Base-by-base conservation (phyloP, 2,888 invertebrate genomes). In the Diarsia brunnea region DNA sequence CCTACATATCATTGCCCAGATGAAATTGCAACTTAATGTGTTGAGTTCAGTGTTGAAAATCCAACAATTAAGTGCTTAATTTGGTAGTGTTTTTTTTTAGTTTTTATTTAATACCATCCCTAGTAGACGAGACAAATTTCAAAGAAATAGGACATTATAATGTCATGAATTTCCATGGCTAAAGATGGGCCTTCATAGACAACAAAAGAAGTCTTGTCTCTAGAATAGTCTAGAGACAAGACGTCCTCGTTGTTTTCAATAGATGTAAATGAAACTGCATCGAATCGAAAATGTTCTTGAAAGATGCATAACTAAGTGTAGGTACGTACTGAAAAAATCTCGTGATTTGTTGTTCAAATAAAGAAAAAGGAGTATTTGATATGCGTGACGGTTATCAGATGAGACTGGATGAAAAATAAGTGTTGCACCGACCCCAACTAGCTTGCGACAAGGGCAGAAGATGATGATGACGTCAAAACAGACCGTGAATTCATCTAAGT, bases 111-210 rank as follows among this genome's bases (percentile, higher is more conserved):
- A 27, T 49, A 2, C 2, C 10, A 8, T 58, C n/a, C n/a, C n/a
- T 5, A 27, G 8, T 19, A 27, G n/a, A 43, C 5, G 27, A 72
- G 27, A 72, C 55, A 16, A 73, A 73, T 31, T 73, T 73, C 45
- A 7, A 73, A 73, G 45, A 73, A 73, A 73, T 45, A n/a, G n/a
- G n/a, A 43, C 12, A 21, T 43, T 47, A 58, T 73, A 45, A 45
- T 47, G 43, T 43, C 43, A 53, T 43, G 27, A 19, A 53, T 14
- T 27, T 19, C 14, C n/a, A 72, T 27, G 19, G 5, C n/a, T 43
- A 3, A 63, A 43, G n/a, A 38, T 14, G 38, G 14, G 11, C 72
- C 72, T 72, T 53, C 49, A 38, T 31, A 55, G n/a, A 55, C 53
- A 73, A 73, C 19, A 55, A 73, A 31, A 73, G 53, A 55, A 45